These are phyloP conservation scores for Junonia oenone DNA, from an alignment of 2,888 invertebrate species.

Conservation along the genomic window DNA sequence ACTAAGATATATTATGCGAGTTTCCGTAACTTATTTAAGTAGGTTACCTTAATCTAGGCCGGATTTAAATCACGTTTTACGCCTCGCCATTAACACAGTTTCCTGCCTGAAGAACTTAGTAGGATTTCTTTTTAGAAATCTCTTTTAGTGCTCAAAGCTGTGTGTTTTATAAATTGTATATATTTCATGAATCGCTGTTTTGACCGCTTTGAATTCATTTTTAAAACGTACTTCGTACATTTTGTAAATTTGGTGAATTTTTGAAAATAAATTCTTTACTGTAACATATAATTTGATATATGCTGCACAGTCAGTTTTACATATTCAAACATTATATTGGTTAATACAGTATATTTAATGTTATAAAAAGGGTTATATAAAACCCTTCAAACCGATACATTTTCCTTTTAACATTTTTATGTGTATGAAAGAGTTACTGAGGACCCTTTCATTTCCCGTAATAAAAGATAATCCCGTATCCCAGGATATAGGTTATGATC, in stretches of 20 bases:
- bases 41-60: constrained; percentile 33
- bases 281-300: too few relatives aligned
- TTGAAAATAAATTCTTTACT: too few relatives aligned
- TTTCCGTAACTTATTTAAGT: constrained; percentile 30
- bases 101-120: constrained; percentile 13
- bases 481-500: not conserved
- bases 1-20: constrained; percentile 22
- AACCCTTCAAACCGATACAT: too few relatives aligned
- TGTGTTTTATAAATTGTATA: not conserved
- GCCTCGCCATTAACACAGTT: constrained; percentile 26
- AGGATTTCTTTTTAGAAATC: constrained; percentile 11
- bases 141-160: not conserved
- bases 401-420: not conserved
- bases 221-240: not conserved
- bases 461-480: not conserved
- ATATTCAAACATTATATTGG: too few relatives aligned
- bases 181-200: not conserved
- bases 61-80: constrained; percentile 31
- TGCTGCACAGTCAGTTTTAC: too few relatives aligned
- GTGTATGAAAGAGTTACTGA: not conserved
- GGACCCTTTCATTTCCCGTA: not conserved
- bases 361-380: too few relatives aligned
- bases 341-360: too few relatives aligned
- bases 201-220: not conserved
- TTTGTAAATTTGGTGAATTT: not conserved